A percentile compares a stretch with the other conserved stretches of the same genome.
Conservation (phyloP, 2,888 invertebrate genomes). For the Cyrtodaria siliqua region DNA sequence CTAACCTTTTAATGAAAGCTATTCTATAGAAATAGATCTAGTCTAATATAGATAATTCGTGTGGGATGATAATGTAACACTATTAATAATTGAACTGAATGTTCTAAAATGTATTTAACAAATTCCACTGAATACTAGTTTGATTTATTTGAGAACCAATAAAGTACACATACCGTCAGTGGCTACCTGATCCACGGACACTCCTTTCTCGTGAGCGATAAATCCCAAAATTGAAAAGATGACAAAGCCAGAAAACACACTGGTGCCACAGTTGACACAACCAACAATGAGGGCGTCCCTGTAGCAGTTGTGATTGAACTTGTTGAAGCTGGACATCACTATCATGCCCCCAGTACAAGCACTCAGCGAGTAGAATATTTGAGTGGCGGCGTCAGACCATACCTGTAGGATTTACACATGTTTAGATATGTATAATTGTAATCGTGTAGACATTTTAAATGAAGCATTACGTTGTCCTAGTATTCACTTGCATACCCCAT, state of each 20-base stretch:
- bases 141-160: neutral
- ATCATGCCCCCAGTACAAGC: conserved; percentile 84
- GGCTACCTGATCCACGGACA: conserved; percentile 83
- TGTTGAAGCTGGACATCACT: conserved; percentile 84
- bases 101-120: too few relatives aligned
- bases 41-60: too few relatives aligned
- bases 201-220: conserved; percentile 86
- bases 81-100: too few relatives aligned
- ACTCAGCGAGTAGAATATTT: conserved; percentile 84
- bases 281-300: conserved; percentile 85
- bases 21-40: too few relatives aligned
- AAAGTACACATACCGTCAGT: conserved; percentile 78
- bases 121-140: neutral
- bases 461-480: too few relatives aligned
- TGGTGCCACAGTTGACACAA: conserved; percentile 85
- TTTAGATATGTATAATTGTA: too few relatives aligned
- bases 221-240: conserved; percentile 88
- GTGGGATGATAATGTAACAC: too few relatives aligned
- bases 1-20: too few relatives aligned
- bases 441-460: too few relatives aligned
- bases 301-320: conserved; percentile 84
- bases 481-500: too few relatives aligned
- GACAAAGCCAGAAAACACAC: conserved; percentile 85
- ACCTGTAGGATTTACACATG: conserved; percentile 66
- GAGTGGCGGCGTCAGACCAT: conserved; percentile 84